Base-by-base conservation (phyloP, 2,113 vertebrate species). In the Solea solea region DNA sequence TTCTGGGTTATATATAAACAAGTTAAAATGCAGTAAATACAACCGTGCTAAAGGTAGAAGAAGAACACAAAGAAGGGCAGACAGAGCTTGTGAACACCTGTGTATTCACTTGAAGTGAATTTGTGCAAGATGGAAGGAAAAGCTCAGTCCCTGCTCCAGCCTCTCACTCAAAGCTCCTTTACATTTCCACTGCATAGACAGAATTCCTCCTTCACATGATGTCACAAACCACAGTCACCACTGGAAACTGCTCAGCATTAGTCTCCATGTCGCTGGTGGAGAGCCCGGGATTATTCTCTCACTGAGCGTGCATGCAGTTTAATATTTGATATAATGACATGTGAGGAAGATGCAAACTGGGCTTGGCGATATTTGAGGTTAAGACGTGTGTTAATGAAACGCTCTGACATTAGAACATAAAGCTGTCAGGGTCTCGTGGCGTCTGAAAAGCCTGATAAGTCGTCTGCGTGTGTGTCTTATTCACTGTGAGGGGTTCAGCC, bases 171-270 rank as follows among this genome's bases (percentile, higher is more conserved):
- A 80, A 81, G 67, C 71, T 73, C 54, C 72, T 83, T 83, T 84
- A 72, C 76, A 48, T 88, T 84, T 85, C 81, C 80, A 89, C 45
- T 85, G 76, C 78, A 83, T 80, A 76, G 81, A 86, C 80, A 86
- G 74, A 86, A 88, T 90, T 75, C 69, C 79, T 2, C 8, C 75
- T 80, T 83, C 78, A 80, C 74, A 81, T 77, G 74, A 86, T 66
- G 70, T 64, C 48, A 57, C 76, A 82, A 81, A 85, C 79, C 50
- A 44, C 79, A 7, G 66, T 80, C 70, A 67, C 74, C 82, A 50
- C 48, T 53, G 69, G 80, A 71, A 77, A 83, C 73, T 59, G 57
- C 52, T n/a, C 21, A 10, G 65, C 62, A 45, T 79, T 63, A 64
- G 78, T 75, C 69, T 82, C 56, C 50, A 15, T 74, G 76, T 73